Percentiles rank a stretch among this genome's conserved stretches.
phyloP scores from a whole-genome alignment of 2,888 invertebrate genomes.

The Camponotus fellah region DNA sequence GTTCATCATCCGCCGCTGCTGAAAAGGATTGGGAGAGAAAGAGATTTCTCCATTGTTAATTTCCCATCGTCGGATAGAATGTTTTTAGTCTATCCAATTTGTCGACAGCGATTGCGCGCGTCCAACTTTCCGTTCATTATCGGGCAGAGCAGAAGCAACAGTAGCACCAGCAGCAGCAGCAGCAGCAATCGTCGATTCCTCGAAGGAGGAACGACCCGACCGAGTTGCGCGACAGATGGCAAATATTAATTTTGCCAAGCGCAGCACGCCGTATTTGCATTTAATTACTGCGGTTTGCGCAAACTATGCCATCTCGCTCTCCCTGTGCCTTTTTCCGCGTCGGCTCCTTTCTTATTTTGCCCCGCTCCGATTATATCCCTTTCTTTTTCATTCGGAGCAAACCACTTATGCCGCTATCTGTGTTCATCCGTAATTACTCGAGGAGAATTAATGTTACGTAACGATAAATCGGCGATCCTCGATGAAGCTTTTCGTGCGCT shows the following conservation, averaged over 20 bases:
- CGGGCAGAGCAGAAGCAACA: constrained; percentile 6
- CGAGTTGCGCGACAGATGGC: constrained; percentile 20
- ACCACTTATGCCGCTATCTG: not conserved
- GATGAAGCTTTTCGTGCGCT: constrained; percentile 17
- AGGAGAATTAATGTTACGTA: constrained; percentile 34
- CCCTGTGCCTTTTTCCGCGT: not conserved
- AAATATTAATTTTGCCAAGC: constrained; percentile 54
- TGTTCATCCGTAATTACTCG: constrained; percentile 17
- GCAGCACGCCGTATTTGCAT: constrained; percentile 57
- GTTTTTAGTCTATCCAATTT: constrained; percentile 55
- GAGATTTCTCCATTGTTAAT: constrained; percentile 28
- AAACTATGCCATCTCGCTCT: constrained; percentile 32
- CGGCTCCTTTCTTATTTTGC: not conserved
- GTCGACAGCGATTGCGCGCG: constrained; percentile 51
- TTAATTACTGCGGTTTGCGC: constrained; percentile 59
- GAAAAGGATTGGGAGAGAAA: not conserved
- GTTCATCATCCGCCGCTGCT: not conserved
- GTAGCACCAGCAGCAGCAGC: not conserved
- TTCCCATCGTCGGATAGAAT: not conserved
- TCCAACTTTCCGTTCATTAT: constrained; percentile 53
- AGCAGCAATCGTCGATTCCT: constrained; percentile 40
- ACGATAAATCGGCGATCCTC: constrained; percentile 31
- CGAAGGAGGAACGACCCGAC: constrained; percentile 22
- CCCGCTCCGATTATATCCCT: not conserved
- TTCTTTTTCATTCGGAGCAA: constrained; percentile 26